Percentiles rank a stretch among this genome's conserved stretches.
These are phyloP conservation scores for Meles meles DNA, from an alignment of 2,113 vertebrate genomes.

Conservation along the genomic window DNA sequence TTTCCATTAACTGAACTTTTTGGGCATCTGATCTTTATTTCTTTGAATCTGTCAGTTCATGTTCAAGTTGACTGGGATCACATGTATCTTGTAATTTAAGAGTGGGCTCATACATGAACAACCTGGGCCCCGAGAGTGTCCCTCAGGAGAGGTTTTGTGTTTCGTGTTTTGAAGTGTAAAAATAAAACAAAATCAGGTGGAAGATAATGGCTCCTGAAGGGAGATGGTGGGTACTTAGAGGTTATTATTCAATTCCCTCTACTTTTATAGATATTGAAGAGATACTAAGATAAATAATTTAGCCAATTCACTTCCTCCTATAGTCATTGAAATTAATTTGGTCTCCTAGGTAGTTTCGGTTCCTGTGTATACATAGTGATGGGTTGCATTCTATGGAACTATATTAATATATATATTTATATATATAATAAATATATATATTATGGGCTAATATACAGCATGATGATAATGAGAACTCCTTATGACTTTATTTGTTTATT, in stretches of 20 bases:
- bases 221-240: neutral
- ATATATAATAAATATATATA: too few species aligned
- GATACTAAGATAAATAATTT: neutral
- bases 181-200: neutral
- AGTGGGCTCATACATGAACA: neutral
- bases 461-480: neutral
- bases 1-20: neutral
- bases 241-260: neutral
- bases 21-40: neutral
- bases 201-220: neutral
- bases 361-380: neutral
- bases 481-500: neutral
- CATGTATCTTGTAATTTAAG: neutral
- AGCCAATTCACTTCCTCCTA: neutral
- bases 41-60: neutral
- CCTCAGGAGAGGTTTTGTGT: neutral
- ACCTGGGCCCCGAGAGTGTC: neutral
- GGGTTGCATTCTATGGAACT: neutral
- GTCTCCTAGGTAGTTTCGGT: neutral
- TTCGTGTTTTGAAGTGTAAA: neutral
- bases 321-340: neutral
- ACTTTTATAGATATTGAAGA: neutral
- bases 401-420: too few species aligned
- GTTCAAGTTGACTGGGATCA: neutral
- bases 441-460: neutral